These are phyloP conservation scores for Loripinus fragilis DNA, from an alignment of 2,888 invertebrate genomes.

Conservation along the genomic window DNA sequence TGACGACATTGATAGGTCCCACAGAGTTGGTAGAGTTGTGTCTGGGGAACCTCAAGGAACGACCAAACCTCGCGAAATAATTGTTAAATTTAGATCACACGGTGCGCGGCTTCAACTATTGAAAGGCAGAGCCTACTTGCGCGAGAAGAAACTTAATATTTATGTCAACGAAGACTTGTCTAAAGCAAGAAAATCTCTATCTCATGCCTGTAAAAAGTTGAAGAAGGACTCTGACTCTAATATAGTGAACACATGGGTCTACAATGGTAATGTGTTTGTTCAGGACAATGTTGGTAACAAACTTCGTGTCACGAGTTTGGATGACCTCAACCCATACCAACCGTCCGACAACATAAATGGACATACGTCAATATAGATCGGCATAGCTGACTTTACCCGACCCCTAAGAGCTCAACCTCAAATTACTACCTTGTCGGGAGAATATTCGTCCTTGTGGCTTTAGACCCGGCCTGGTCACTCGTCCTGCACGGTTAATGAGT, in stretches of 20 bases:
- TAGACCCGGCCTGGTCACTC: too few relatives aligned
- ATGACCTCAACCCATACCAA: not conserved
- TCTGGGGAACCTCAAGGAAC: not conserved
- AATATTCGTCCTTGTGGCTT: too few relatives aligned
- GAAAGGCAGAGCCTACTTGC: not conserved
- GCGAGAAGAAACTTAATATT: not conserved
- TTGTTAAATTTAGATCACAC: not conserved
- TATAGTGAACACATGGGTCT: not conserved
- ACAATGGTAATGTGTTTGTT: constrained; percentile 10
- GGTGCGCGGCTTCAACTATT: not conserved
- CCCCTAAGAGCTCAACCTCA: too few relatives aligned
- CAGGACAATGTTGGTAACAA: not conserved
- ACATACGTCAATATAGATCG: too few relatives aligned
- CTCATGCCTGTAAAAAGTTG: not conserved
- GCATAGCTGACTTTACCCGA: too few relatives aligned
- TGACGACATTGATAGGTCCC: not conserved
- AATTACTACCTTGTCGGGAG: too few relatives aligned
- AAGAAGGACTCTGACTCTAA: not conserved
- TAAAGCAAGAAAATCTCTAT: not conserved
- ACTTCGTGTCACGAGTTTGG: not conserved
- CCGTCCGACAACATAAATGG: too few relatives aligned
- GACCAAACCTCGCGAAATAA: not conserved
- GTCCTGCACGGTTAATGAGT: too few relatives aligned
- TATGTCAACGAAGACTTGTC: constrained; percentile 1
- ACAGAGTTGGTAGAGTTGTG: not conserved